Percentiles rank a stretch among this genome's conserved stretches.
phyloP scores from a whole-genome alignment of 2,888 invertebrate genomes.

The Morpho achilles region DNA sequence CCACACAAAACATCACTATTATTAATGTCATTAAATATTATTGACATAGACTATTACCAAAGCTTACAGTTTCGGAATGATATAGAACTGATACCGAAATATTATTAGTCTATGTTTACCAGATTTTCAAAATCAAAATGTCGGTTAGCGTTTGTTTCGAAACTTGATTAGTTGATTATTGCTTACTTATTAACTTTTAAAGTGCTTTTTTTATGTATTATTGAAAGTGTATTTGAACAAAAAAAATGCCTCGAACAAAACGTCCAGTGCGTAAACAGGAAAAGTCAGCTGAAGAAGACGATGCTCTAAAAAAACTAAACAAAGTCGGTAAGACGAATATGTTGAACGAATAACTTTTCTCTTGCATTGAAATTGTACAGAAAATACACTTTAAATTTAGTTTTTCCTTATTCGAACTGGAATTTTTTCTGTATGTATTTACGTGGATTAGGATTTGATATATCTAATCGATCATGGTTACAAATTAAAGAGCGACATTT shows the following conservation, averaged over 20 bases:
- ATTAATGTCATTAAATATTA: no score
- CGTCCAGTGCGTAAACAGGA: constrained; percentile 55
- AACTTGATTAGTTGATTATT: neutral
- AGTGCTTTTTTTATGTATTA: neutral
- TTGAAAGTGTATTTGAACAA: neutral
- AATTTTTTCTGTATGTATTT: no score
- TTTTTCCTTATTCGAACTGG: no score
- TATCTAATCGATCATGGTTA: no score
- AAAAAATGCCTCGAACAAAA: constrained; percentile 68
- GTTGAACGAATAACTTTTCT: no score
- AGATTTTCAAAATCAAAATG: constrained; percentile 13
- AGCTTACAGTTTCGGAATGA: neutral
- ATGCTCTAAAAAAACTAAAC: constrained; percentile 51
- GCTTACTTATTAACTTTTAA: neutral
- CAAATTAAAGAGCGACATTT: no score
- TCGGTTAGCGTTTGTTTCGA: constrained; percentile 9
- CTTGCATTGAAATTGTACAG: no score
- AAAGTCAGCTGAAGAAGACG: constrained; percentile 46
- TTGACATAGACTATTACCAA: no score
- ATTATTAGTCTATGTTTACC: neutral
- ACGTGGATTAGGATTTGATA: no score
- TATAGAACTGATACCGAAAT: no score
- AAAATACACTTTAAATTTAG: no score
- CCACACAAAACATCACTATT: no score
- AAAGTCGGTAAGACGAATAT: constrained; percentile 44